phyloP scores from a whole-genome alignment of 2,797 vertebrate species.

The Oryzias dopingdopingensis region DNA sequence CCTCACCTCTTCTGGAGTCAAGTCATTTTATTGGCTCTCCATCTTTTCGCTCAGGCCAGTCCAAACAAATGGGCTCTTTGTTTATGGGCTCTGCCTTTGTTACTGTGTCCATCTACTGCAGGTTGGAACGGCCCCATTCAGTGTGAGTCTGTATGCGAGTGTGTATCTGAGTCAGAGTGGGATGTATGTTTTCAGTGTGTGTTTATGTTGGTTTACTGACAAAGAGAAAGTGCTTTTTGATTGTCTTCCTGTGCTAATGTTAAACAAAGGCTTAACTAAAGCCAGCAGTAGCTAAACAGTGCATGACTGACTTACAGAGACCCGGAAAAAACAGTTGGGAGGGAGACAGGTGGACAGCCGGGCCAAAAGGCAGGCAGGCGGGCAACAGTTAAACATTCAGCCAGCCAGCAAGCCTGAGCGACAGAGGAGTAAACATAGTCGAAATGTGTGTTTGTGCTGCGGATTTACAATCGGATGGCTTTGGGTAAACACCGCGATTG shows the following conservation, averaged over 20 bases:
- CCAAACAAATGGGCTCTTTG: constrained; percentile 68
- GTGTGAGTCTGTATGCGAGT: constrained; percentile 16
- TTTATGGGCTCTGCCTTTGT: constrained; percentile 66
- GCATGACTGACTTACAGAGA: constrained; percentile 18
- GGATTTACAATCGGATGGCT: constrained; percentile 44
- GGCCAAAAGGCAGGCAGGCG: constrained; percentile 53
- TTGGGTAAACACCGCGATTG: constrained; percentile 25
- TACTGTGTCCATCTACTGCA: constrained; percentile 48
- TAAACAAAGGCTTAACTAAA: constrained; percentile 61
- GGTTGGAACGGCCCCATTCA: constrained; percentile 6
- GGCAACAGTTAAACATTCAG: constrained; percentile 52
- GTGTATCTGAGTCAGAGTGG: constrained; percentile 12
- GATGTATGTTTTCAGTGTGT: constrained; percentile 25
- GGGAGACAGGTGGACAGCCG: constrained; percentile 48
- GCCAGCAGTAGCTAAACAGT: constrained; percentile 34
- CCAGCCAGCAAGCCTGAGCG: constrained; percentile 22
- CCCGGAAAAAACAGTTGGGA: constrained; percentile 18
- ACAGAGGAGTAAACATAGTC: constrained; percentile 35
- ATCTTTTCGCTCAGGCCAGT: constrained; percentile 41
- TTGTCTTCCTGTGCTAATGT: constrained; percentile 58
- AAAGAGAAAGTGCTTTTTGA: constrained; percentile 62
- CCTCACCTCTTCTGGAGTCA: constrained; percentile 52
- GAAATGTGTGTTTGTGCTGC: constrained; percentile 37
- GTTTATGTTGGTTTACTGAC: constrained; percentile 51
- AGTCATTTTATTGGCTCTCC: constrained; percentile 63